Evolutionary conservation across 2,888 invertebrate genomes (phyloP), one percentile per base, ranked within the genome.

Genomic region (Eristalis tenax): DNA sequence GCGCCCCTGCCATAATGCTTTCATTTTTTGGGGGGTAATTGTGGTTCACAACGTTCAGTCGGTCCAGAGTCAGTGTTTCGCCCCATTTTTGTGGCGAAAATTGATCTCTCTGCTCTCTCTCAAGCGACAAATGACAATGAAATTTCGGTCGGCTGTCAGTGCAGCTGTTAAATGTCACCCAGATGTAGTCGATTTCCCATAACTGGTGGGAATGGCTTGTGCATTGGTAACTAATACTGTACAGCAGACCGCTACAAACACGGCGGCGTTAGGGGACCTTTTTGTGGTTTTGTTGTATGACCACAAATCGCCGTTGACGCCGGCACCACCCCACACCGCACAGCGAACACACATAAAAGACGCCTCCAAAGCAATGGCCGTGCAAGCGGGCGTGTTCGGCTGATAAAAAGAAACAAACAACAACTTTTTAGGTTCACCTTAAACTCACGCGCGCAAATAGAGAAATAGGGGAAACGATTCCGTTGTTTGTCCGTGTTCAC

Each of bases 131-230:
- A 74, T 74, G 74, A 50, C 69, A 82, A 68, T 40, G 69, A 70
- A 80, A 70, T 63, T 43, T 50, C 43, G 71, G 71, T 50, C 32
- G 71, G 38, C 75, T n/a, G 65, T 50, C 71, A 63, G 32, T 59
- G 78, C 86, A 86, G 86, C 86, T 86, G 86, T 83, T 79, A 79
- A 75, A 77, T 83, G 78, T 71, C 86, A 74, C 69, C 59, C 80
- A 74, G 74, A 81, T 74, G 68, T 56, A 61, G 23, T 38, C 23
- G 68, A 63, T 40, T 66, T 68, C 61, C 61, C 35, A 66, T 57
- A 65, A 59, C 59, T 73, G 68, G 73, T 64, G 59, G 38, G 59
- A 63, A 78, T 77, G 73, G 82, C n/a, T 74, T 69, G 77, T 71
- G 77, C 78, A 86, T 86, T 81, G 64, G 74, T 79, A 86, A 83